Percentiles rank a stretch among this genome's conserved stretches.
These are phyloP conservation scores for Ciconia boyciana DNA, from an alignment of 2,113 vertebrate genomes.

Conservation along the genomic window DNA sequence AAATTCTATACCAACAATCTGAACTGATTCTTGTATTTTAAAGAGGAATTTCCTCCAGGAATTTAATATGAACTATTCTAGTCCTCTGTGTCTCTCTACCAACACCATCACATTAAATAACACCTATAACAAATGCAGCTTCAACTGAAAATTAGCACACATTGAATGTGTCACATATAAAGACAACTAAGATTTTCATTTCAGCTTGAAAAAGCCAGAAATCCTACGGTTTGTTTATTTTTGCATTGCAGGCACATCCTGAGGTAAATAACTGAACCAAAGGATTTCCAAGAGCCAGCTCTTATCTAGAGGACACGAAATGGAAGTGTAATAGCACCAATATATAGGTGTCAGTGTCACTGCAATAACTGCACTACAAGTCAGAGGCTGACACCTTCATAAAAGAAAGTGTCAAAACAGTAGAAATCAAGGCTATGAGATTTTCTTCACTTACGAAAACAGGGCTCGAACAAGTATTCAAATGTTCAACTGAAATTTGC, in stretches of 20 bases:
- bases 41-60: background rate
- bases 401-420: conserved; percentile 44
- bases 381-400: conserved; percentile 37
- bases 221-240: conserved; percentile 18
- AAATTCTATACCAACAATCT: background rate
- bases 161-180: background rate
- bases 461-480: background rate
- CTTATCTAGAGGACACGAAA: conserved; percentile 20
- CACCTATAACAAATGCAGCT: background rate
- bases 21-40: background rate
- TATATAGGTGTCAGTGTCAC: conserved; percentile 36
- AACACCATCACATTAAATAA: background rate
- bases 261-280: conserved; percentile 6
- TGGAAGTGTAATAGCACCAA: conserved; percentile 53
- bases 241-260: background rate
- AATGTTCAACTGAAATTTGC: background rate
- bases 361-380: conserved; percentile 28
- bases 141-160: background rate
- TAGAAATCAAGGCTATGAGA: conserved; percentile 11
- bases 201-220: background rate
- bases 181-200: background rate
- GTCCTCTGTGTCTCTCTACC: background rate
- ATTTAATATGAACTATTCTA: background rate
- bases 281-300: conserved; percentile 16
- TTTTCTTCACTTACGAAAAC: background rate